These are phyloP conservation scores for Ceratina australensis DNA, from an alignment of 1,140 invertebrate species.

Conservation along the genomic window DNA sequence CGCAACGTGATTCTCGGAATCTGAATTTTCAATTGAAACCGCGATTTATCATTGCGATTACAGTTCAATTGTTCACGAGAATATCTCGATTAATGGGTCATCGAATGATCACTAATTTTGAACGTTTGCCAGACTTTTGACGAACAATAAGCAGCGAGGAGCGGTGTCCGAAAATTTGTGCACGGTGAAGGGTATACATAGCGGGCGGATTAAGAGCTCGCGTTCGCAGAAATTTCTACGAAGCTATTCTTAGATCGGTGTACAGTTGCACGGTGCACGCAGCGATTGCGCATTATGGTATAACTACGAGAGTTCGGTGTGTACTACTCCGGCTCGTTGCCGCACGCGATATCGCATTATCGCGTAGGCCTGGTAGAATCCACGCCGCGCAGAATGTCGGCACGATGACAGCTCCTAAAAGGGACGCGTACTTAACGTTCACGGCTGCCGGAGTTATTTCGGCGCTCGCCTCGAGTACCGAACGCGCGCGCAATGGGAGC, in stretches of 20 bases:
- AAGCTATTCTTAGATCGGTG: slow-evolving; percentile 22
- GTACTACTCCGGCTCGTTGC: slow-evolving; percentile 1
- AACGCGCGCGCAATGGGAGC: not conserved
- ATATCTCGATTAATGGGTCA: not conserved
- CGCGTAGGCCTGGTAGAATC: slow-evolving; percentile 1
- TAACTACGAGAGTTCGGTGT: slow-evolving; percentile 30
- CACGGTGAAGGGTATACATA: too few species aligned
- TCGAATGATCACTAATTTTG: not conserved
- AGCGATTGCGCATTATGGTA: slow-evolving; percentile 29
- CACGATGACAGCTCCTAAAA: slow-evolving; percentile 33
- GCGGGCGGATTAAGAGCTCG: slow-evolving; percentile 20
- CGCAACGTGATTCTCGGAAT: not conserved
- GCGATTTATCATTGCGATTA: too few species aligned
- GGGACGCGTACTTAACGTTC: not conserved
- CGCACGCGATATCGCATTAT: slow-evolving; percentile 34
- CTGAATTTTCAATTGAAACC: too few species aligned
- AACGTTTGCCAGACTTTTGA: too few species aligned
- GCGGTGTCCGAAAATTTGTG: too few species aligned
- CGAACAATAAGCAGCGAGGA: too few species aligned
- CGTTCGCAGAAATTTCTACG: slow-evolving; percentile 20
- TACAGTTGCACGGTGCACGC: slow-evolving; percentile 1
- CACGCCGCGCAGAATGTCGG: not conserved
- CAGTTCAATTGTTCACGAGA: not conserved
- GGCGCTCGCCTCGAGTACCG: not conserved
- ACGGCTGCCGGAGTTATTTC: slow-evolving; percentile 20